phyloP scores from a whole-genome alignment of 1,140 invertebrate genomes.

The Gerris buenoi region DNA sequence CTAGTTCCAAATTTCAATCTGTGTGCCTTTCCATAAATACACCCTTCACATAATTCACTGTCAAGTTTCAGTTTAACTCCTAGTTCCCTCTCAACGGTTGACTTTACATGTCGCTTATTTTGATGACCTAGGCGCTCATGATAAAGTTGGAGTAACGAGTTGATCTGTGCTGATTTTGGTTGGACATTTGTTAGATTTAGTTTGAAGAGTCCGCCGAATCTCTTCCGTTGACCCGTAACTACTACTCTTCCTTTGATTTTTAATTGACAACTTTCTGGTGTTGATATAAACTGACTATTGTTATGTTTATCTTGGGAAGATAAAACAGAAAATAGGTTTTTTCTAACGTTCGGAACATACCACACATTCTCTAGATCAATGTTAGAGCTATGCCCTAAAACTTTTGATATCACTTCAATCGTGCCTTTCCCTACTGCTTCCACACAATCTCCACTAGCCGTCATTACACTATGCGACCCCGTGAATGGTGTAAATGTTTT shows the following conservation, averaged over 20 bases:
- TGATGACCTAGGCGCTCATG: conserved; percentile 25
- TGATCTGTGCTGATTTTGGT: conserved; percentile 4
- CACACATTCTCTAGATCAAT: conserved; percentile 23
- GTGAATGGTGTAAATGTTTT: conserved; percentile 19
- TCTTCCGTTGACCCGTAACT: conserved; percentile 17
- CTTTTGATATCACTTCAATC: conserved; percentile 18
- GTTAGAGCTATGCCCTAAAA: conserved; percentile 13
- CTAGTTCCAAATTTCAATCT: conserved; percentile 25
- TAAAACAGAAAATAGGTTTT: conserved; percentile 26
- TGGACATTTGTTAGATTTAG: conserved; percentile 17
- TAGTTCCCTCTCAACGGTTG: conserved; percentile 18
- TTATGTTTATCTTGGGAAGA: conserved; percentile 23
- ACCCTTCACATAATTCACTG: conserved; percentile 24
- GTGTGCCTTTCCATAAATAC: conserved; percentile 25
- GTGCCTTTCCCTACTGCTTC: conserved; percentile 21
- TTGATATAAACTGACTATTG: conserved; percentile 22
- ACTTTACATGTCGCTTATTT: conserved; percentile 23
- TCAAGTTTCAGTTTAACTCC: conserved; percentile 18
- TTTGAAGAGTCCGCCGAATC: conserved; percentile 19
- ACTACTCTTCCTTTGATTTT: conserved; percentile 12
- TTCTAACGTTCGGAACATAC: conserved; percentile 23
- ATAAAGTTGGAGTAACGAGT: conserved; percentile 22
- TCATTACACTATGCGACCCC: conserved; percentile 15
- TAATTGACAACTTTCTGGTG: conserved; percentile 16
- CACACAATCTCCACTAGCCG: conserved; percentile 20